Evolutionary conservation across 2,113 vertebrate genomes (phyloP).

Genomic region (Nesogale talazaci): DNA sequence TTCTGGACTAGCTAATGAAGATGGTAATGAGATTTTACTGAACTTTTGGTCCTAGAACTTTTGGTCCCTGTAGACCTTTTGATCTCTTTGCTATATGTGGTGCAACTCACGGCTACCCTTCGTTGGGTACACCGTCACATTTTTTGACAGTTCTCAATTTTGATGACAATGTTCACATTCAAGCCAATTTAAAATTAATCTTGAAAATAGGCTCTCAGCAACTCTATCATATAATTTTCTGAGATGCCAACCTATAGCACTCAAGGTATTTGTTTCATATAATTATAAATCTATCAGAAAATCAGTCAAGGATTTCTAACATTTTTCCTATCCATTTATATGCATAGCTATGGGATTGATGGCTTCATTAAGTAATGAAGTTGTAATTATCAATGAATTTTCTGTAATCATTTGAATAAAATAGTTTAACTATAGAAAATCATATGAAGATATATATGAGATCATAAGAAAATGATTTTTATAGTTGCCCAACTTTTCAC

Average conservation of each 20-base stretch:
- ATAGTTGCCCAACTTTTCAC: not conserved
- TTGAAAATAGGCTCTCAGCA: slow-evolving; percentile 44
- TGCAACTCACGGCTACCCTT: not conserved
- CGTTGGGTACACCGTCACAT: not conserved
- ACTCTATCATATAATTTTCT: slow-evolving; percentile 49
- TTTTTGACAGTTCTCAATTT: slow-evolving; percentile 66
- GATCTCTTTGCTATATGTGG: not conserved
- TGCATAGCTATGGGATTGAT: slow-evolving; percentile 3
- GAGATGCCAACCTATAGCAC: slow-evolving; percentile 42
- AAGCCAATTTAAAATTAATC: slow-evolving; percentile 66
- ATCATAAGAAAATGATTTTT: not conserved
- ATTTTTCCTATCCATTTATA: slow-evolving; percentile 47
- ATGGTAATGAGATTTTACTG: slow-evolving; percentile 59
- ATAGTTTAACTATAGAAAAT: slow-evolving; percentile 5
- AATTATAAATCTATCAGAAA: slow-evolving; percentile 67
- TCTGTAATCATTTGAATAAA: slow-evolving; percentile 39
- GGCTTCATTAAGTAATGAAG: slow-evolving; percentile 40
- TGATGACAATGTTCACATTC: slow-evolving; percentile 9
- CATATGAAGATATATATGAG: not conserved
- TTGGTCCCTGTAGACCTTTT: not conserved
- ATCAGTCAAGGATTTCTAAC: slow-evolving; percentile 59
- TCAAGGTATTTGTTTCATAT: slow-evolving; percentile 48
- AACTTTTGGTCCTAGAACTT: slow-evolving; percentile 45
- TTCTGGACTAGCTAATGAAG: slow-evolving; percentile 57
- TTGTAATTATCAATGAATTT: slow-evolving; percentile 31